A percentile compares a stretch with the other conserved stretches of the same genome.
phyloP scores from a whole-genome alignment of 2,113 vertebrate species.

The Saccopteryx bilineata region DNA sequence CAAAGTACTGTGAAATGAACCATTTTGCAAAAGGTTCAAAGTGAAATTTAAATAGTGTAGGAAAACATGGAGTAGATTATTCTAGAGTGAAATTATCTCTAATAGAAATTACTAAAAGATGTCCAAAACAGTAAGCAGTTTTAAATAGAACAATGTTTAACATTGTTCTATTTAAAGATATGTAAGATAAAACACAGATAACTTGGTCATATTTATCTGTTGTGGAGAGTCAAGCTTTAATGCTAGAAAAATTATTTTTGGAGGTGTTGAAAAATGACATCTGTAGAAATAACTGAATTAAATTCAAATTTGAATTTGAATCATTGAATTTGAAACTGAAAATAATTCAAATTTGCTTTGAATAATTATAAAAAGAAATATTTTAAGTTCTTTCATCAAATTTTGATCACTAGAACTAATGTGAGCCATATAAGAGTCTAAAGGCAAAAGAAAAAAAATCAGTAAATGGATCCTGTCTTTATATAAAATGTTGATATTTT shows the following conservation, averaged over 20 bases:
- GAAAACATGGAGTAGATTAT: not conserved
- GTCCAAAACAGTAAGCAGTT: constrained; percentile 17
- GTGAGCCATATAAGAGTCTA: not conserved
- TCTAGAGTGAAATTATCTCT: constrained; percentile 16
- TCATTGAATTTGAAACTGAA: not conserved
- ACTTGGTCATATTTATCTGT: not conserved
- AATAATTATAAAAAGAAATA: constrained; percentile 38
- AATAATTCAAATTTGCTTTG: not conserved
- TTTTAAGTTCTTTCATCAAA: constrained; percentile 4
- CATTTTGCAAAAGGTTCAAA: constrained; percentile 40
- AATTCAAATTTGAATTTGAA: not conserved
- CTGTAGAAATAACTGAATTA: constrained; percentile 5
- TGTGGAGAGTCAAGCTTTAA: not conserved
- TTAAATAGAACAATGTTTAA: constrained; percentile 45
- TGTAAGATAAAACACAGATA: constrained; percentile 32
- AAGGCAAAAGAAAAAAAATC: constrained; percentile 5
- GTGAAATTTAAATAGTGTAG: constrained; percentile 28
- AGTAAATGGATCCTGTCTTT: not conserved
- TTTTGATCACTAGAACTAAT: not conserved
- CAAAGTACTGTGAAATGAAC: not conserved
- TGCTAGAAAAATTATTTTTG: constrained; percentile 48
- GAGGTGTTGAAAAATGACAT: not conserved
- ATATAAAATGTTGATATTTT: constrained; percentile 49
- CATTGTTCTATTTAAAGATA: too few species aligned
- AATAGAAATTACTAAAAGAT: constrained; percentile 29